Percentiles rank a stretch among this genome's conserved stretches.
phyloP scores from a whole-genome alignment of 2,113 vertebrate genomes.

The Enhydra lutris region DNA sequence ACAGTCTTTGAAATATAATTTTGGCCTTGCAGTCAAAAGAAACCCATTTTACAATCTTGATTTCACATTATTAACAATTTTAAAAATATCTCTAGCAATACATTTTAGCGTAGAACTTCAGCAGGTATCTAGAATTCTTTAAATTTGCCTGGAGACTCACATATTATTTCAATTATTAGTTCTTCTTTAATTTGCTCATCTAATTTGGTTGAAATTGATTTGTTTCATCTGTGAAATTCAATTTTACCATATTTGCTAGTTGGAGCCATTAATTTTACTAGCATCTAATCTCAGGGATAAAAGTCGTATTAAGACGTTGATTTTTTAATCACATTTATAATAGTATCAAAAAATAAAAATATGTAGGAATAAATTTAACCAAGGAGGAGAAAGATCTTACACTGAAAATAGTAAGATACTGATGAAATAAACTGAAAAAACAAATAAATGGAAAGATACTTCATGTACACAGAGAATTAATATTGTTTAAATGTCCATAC shows the following conservation, averaged over 20 bases:
- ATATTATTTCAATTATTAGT: slow-evolving; percentile 9
- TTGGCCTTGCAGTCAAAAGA: background rate
- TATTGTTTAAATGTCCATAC: background rate
- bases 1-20: background rate
- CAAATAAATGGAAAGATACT: background rate
- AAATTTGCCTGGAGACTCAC: background rate
- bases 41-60: background rate
- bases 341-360: background rate
- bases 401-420: background rate
- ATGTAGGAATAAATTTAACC: background rate
- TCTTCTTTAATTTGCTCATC: slow-evolving; percentile 14
- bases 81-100: background rate
- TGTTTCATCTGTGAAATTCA: slow-evolving; percentile 19
- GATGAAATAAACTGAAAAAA: background rate
- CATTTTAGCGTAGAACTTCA: slow-evolving; percentile 32
- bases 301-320: background rate
- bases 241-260: background rate
- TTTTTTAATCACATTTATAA: background rate
- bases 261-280: slow-evolving; percentile 4
- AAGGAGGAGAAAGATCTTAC: background rate
- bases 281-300: background rate
- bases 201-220: slow-evolving; percentile 33
- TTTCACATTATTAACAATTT: slow-evolving; percentile 19
- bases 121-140: background rate
- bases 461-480: background rate